A percentile compares a stretch with the other conserved stretches of the same genome.
These are phyloP conservation scores for Calameuta pallipes DNA, from an alignment of 2,888 invertebrate genomes.

Conservation along the genomic window DNA sequence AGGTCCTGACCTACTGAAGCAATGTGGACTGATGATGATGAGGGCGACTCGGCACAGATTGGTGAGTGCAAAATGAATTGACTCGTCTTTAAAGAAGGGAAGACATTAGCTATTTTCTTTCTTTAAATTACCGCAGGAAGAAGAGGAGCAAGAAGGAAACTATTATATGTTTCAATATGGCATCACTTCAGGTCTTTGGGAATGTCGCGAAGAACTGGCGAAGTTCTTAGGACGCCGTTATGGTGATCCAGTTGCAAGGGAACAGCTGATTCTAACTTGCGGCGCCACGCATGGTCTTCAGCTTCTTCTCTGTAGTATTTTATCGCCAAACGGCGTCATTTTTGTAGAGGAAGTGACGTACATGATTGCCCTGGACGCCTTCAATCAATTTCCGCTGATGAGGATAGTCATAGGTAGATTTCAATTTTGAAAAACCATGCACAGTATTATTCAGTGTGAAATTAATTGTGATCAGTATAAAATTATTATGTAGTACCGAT, in stretches of 20 bases:
- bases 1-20: constrained; percentile 68
- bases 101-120: background rate
- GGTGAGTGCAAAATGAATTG: constrained; percentile 43
- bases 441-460: background rate
- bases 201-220: constrained; percentile 66
- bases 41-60: constrained; percentile 67
- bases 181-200: constrained; percentile 67
- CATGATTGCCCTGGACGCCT: constrained; percentile 71
- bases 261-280: constrained; percentile 70
- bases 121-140: constrained; percentile 43
- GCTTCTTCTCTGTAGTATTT: constrained; percentile 68
- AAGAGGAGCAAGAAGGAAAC: constrained; percentile 57
- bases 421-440: background rate
- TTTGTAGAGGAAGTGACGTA: constrained; percentile 76
- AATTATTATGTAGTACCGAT: constrained; percentile 65
- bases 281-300: constrained; percentile 74
- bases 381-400: constrained; percentile 69
- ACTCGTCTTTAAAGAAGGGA: too few relatives aligned
- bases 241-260: constrained; percentile 64
- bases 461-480: constrained; percentile 10
- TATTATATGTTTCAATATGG: constrained; percentile 70
- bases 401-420: constrained; percentile 67
- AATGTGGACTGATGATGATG: constrained; percentile 66
- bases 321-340: constrained; percentile 69
- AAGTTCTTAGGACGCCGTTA: constrained; percentile 67